Evolutionary conservation across 35 echinoderm and acorn worm species (phyloP), one percentile per base, ranked within the genome.

Genomic region (Ophiothrix spiculata): DNA sequence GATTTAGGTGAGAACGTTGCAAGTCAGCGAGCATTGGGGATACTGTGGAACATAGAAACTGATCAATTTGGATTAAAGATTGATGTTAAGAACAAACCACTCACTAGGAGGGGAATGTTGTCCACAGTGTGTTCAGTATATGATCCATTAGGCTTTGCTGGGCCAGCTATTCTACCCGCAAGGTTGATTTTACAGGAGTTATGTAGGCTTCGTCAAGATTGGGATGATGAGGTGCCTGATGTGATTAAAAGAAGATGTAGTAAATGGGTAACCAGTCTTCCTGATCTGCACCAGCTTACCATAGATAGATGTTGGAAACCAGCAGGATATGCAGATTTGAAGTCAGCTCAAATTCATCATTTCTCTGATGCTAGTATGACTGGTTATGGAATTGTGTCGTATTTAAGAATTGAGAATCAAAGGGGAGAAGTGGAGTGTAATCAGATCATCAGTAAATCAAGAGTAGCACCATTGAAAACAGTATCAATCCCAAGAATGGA

Each of bases 131-230:
- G n/a, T n/a, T n/a, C n/a, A n/a, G n/a, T n/a, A n/a, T n/a, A n/a
- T n/a, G n/a, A n/a, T n/a, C n/a, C n/a, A n/a, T n/a, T n/a, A n/a
- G n/a, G n/a, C n/a, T n/a, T n/a, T n/a, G n/a, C n/a, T n/a, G n/a
- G n/a, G n/a, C n/a, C n/a, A n/a, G n/a, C n/a, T n/a, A n/a, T n/a
- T n/a, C n/a, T n/a, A n/a, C n/a, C n/a, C n/a, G n/a, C 92, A 39
- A 93, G 90, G 77, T 76, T 39, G 21, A 79, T 93, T 13, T 73
- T 93, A 19, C 92, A 93, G 81, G 54, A 56, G 39, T 39, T 85
- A 35, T 85, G 73, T 38, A 37, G 37, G 79, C 17, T 39, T 1
- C 78, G 80, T 21, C 33, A 46, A 74, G 87, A 81, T 15, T 93
- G 87, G 82, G 92, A 93, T 49, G 74, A 84, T 35, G 25, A 84